Evolutionary conservation across 2,113 vertebrate genomes (phyloP).

Genomic region (Pteropus alecto): DNA sequence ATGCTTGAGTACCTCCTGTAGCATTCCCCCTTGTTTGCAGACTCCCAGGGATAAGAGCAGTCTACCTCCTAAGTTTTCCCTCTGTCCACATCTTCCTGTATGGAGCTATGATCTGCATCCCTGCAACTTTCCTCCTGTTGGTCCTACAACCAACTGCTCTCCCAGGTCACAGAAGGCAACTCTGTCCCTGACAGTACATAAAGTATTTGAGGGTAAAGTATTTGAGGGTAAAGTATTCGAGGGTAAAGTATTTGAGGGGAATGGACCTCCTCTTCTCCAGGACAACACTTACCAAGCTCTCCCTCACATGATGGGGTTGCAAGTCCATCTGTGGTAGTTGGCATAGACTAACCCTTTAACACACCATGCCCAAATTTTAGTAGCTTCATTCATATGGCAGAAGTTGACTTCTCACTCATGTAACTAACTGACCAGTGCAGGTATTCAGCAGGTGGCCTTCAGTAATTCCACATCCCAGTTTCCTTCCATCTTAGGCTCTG

Average conservation of each 20-base stretch:
- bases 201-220: background rate
- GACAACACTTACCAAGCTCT: background rate
- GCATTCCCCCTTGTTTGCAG: background rate
- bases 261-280: background rate
- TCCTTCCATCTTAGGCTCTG: background rate
- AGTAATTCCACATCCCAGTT: background rate
- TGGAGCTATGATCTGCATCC: background rate
- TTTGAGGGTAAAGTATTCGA: background rate
- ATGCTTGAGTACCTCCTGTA: fast-evolving
- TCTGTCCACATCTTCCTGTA: background rate
- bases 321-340: background rate
- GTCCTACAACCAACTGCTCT: background rate
- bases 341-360: background rate
- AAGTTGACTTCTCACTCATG: too few relatives aligned
- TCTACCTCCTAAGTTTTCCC: background rate
- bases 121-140: too few relatives aligned
- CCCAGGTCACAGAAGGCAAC: background rate
- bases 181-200: background rate
- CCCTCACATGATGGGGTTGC: background rate
- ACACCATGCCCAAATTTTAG: too few relatives aligned
- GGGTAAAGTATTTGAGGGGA: background rate
- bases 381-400: background rate
- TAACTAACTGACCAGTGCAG: background rate
- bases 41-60: background rate
- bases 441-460: background rate